Conservation (phyloP, 2,113 vertebrate genomes). For the Cnemophilus loriae region DNA sequence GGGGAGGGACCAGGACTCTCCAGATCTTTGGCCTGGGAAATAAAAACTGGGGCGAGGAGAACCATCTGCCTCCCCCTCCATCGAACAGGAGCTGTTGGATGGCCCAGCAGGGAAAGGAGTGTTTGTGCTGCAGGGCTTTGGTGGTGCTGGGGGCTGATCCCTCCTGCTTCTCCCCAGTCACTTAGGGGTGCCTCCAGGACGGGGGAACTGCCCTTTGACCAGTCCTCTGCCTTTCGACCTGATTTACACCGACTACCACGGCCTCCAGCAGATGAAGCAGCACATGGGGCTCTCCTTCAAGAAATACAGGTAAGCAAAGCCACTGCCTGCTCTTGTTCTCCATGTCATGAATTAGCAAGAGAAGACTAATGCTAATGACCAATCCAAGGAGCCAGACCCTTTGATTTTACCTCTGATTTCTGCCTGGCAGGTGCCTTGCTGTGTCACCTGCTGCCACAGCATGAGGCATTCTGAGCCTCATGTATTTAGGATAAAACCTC, state of each 20-base stretch:
- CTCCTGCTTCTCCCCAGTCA: slow-evolving; percentile 74
- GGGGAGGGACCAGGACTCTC: background rate
- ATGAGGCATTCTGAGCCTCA: background rate
- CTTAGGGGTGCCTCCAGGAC: slow-evolving; percentile 92
- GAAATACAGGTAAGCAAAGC: slow-evolving; percentile 89
- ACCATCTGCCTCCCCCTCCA: background rate
- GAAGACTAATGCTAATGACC: background rate
- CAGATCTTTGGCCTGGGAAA: background rate
- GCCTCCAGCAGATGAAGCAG: slow-evolving; percentile 95
- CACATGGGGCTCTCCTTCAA: slow-evolving; percentile 96
- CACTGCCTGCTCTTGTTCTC: background rate
- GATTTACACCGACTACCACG: slow-evolving; percentile 97
- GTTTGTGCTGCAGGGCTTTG: background rate
- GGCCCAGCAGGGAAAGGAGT: background rate
- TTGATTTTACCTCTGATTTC: background rate
- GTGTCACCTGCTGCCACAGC: background rate
- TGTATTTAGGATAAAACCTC: background rate
- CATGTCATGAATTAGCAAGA: background rate
- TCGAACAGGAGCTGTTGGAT: background rate
- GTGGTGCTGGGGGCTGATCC: slow-evolving; percentile 6
- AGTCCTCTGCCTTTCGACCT: slow-evolving; percentile 91
- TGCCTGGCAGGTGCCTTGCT: background rate
- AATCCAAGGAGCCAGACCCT: background rate
- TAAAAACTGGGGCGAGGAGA: background rate
- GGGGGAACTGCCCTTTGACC: slow-evolving; percentile 92